Base-by-base conservation (phyloP, 2,797 vertebrate species). In the Cirrhinus mrigala region DNA sequence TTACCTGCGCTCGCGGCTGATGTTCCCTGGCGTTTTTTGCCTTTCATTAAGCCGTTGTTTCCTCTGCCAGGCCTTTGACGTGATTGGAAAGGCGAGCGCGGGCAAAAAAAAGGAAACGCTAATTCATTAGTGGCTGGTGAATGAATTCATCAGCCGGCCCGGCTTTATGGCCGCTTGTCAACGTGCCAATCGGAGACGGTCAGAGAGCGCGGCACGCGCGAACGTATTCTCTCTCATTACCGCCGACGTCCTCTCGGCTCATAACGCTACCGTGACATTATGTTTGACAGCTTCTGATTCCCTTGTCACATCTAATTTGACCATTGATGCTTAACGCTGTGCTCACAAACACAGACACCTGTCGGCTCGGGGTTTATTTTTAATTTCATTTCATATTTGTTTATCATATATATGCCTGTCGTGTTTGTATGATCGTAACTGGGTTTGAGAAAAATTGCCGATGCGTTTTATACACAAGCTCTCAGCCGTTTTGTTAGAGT, bases 251-350 rank as follows among this genome's bases (percentile, higher is more conserved):
- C 89, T 88, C 85, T 89, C 86, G 71, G 64, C 90, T 90, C 79
- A 73, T 64, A 70, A 91, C 94, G 94, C 93, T 93, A 95, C 96
- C 95, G 92, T 97, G 95, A 97, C 97, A 98, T 98, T 94, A 94
- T 96, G 95, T 97, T 96, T 97, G 97, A 97, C 98, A 97, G 96
- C 94, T 97, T 97, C 96, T 97, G 96, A 97, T 98, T 97, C 96
- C 95, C 94, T 91, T 95, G 97, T 98, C 94, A 90, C 86, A 93
- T 94, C 89, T 94, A 89, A 94, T 94, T 94, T 92, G 86, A 88
- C 81, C 88, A 83, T 85, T 91, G 91, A 94, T 60, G 84, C 82
- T 74, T 54, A 77, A 87, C 71, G n/a, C 37, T 11, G 27, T 54
- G 73, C 76, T 74, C 76, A 66, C 79, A 76, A 70, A 66, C 75